phyloP scores from a whole-genome alignment of 2,113 vertebrate species.

The Epinephelus cyanopodus region DNA sequence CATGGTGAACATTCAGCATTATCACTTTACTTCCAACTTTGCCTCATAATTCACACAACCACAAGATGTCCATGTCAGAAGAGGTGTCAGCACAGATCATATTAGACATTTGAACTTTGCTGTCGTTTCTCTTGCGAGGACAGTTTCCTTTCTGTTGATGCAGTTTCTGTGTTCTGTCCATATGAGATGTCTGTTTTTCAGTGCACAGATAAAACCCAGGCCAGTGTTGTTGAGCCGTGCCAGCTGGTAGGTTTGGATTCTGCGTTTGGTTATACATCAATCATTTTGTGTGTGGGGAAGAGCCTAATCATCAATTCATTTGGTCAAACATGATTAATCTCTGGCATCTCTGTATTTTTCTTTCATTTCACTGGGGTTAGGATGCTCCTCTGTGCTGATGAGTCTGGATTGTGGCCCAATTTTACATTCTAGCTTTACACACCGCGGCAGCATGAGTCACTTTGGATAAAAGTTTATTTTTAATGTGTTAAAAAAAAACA shows the following conservation, averaged over 20 bases:
- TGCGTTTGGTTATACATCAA: not conserved
- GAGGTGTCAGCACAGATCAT: not conserved
- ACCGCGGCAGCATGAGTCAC: not conserved
- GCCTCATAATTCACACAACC: not conserved
- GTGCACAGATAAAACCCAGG: not conserved
- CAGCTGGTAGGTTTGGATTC: not conserved
- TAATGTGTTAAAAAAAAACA: constrained; percentile 4
- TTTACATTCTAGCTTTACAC: not conserved
- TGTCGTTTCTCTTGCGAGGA: not conserved
- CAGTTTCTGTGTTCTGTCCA: too few species aligned
- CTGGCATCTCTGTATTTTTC: not conserved
- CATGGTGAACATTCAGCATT: not conserved
- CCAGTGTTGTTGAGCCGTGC: not conserved
- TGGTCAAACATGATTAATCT: constrained; percentile 1
- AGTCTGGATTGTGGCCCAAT: not conserved
- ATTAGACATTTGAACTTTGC: not conserved
- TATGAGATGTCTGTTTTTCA: too few species aligned
- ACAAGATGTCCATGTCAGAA: not conserved
- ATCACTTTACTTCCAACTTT: too few species aligned
- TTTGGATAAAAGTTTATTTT: constrained; percentile 30
- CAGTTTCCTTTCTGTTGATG: not conserved
- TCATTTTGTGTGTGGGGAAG: not conserved
- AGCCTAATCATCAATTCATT: not conserved
- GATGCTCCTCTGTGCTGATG: not conserved
- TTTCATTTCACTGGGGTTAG: not conserved